Percentiles rank a stretch among this genome's conserved stretches.
phyloP scores from a whole-genome alignment of 2,888 invertebrate species.

The Strigamia maritima region DNA sequence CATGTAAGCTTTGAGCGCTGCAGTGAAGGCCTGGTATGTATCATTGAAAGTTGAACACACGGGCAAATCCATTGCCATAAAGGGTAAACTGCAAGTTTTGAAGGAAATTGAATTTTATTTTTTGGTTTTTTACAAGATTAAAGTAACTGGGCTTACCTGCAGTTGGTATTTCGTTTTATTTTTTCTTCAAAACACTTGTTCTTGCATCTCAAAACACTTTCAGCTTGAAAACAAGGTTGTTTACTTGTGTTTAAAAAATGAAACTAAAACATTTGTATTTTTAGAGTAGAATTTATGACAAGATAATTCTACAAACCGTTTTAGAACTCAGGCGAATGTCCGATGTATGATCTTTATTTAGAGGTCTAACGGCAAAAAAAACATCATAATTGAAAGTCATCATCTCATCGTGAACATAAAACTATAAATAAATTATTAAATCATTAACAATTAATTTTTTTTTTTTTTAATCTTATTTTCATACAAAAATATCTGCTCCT shows the following conservation, averaged over 20 bases:
- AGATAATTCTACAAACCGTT: neutral
- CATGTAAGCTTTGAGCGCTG: neutral
- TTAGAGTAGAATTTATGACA: neutral
- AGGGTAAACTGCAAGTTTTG: neutral
- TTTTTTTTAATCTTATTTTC: neutral
- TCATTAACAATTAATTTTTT: neutral
- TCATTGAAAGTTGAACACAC: neutral
- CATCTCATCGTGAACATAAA: neutral
- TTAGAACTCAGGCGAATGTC: neutral
- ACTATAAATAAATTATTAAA: neutral
- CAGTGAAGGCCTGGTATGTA: neutral
- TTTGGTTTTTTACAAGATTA: neutral
- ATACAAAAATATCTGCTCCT: neutral
- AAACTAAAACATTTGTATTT: neutral
- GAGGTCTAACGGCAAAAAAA: neutral
- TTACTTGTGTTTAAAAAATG: neutral
- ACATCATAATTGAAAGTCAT: neutral
- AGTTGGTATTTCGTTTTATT: neutral
- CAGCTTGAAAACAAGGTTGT: neutral
- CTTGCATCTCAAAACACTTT: neutral
- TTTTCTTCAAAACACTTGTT: constrained; percentile 11
- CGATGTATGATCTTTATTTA: neutral
- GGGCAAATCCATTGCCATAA: neutral
- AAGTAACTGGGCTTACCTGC: neutral
- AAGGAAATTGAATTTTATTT: neutral